These are phyloP conservation scores for Platycheirus albimanus DNA, from an alignment of 2,888 invertebrate genomes.

Conservation along the genomic window DNA sequence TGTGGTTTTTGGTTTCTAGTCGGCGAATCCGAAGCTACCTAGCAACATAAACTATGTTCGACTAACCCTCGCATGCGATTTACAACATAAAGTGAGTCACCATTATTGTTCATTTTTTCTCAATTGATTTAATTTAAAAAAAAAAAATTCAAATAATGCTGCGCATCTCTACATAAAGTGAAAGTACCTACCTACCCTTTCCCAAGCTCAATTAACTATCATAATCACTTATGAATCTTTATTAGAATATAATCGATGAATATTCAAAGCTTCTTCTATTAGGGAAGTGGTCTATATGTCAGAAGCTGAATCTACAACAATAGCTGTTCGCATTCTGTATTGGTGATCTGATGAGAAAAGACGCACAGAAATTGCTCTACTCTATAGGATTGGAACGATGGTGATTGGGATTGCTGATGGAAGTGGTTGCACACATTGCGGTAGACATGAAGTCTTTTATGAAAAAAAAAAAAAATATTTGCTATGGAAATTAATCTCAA, in stretches of 20 bases:
- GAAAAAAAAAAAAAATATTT: not conserved
- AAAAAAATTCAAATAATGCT: slow-evolving; percentile 11
- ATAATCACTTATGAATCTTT: slow-evolving; percentile 29
- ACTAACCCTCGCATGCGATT: not conserved
- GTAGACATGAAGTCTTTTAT: slow-evolving; percentile 16
- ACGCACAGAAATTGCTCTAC: slow-evolving; percentile 16
- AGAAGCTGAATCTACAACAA: slow-evolving; percentile 2
- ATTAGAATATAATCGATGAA: slow-evolving; percentile 37
- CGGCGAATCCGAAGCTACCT: not conserved
- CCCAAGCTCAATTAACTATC: not conserved
- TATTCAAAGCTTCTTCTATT: slow-evolving; percentile 8
- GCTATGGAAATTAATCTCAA: slow-evolving; percentile 20
- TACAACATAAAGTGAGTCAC: not conserved
- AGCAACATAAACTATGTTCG: slow-evolving; percentile 9
- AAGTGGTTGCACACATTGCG: slow-evolving; percentile 37
- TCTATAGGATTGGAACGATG: not conserved
- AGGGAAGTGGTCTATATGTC: not conserved
- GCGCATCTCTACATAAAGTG: slow-evolving; percentile 26
- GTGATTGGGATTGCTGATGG: slow-evolving; percentile 7
- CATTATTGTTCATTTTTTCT: slow-evolving; percentile 31
- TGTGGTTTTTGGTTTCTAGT: slow-evolving; percentile 10
- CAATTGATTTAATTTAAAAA: slow-evolving; percentile 53
- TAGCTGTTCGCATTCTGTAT: slow-evolving; percentile 9
- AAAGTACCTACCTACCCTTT: slow-evolving; percentile 52
- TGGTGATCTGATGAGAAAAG: slow-evolving; percentile 15